These are phyloP conservation scores for Stylophora pistillata DNA, from an alignment of 64 coral and sea anemone genomes.

Conservation along the genomic window DNA sequence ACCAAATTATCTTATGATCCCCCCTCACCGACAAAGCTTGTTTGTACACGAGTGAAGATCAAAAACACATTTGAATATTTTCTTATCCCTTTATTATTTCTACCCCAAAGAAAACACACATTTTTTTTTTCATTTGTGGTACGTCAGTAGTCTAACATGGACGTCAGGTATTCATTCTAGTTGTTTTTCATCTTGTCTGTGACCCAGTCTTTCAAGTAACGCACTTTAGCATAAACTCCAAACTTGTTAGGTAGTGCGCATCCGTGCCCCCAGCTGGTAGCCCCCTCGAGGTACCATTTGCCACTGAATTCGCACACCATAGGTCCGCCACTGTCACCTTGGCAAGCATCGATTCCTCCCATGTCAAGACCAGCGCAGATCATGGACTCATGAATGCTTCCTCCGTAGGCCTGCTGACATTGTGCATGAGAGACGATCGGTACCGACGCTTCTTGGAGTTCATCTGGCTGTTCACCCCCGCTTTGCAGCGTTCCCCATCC, in stretches of 20 bases:
- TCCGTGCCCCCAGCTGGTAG: conserved; percentile 12
- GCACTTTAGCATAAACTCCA: conserved; percentile 34
- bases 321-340: conserved; percentile 58
- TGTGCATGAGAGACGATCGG: conserved; percentile 1
- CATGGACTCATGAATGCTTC: conserved; percentile 1
- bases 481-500: conserved; percentile 62
- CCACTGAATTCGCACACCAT: conserved; percentile 54
- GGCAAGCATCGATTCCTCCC: conserved; percentile 14
- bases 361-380: not conserved
- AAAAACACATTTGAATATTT: too few species aligned
- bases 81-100: too few species aligned
- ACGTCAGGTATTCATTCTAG: too few species aligned
- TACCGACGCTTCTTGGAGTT: not conserved
- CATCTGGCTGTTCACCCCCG: conserved; percentile 10
- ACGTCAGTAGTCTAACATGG: too few species aligned
- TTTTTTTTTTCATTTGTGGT: too few species aligned
- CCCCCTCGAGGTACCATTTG: conserved; percentile 48
- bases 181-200: not conserved
- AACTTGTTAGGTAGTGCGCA: conserved; percentile 1
- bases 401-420: conserved; percentile 25
- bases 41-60: too few species aligned
- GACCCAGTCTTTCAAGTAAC: not conserved
- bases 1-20: too few species aligned
- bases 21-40: too few species aligned
- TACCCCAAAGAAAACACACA: too few species aligned